A percentile compares a stretch with the other conserved stretches of the same genome.
phyloP scores from a whole-genome alignment of 2,888 invertebrate species.

The Eupithecia pulchellata region DNA sequence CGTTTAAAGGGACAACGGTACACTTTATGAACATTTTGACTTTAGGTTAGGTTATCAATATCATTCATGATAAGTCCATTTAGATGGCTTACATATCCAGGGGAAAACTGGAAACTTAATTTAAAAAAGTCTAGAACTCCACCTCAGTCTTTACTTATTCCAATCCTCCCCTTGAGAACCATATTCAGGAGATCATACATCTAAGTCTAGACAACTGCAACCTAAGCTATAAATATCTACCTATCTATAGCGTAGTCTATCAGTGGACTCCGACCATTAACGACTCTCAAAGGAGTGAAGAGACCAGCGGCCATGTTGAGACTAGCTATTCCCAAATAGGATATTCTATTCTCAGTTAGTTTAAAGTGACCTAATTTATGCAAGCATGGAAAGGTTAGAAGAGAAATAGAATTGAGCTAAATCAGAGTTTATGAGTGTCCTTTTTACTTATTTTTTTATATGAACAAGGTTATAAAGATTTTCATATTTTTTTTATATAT shows the following conservation, averaged over 20 bases:
- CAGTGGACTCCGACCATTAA: background rate
- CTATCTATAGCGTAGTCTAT: background rate
- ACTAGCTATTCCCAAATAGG: background rate
- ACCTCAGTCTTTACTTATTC: background rate
- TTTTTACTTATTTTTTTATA: too few species aligned
- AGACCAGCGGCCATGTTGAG: conserved; percentile 6
- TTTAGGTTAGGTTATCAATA: too few species aligned
- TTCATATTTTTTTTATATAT: too few species aligned
- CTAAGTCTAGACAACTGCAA: background rate
- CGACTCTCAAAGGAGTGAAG: background rate
- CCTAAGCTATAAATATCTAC: background rate
- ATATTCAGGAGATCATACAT: background rate
- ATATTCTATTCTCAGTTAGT: background rate
- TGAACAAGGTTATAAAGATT: too few species aligned
- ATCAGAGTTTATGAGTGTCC: background rate
- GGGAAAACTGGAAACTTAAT: background rate
- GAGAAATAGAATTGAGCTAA: background rate
- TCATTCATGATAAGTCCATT: too few species aligned
- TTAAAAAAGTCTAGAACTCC: background rate
- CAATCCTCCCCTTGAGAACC: background rate
- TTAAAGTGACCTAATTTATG: background rate
- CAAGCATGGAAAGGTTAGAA: background rate
- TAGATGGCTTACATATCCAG: too few species aligned
- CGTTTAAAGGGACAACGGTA: too few species aligned
- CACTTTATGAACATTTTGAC: too few species aligned